Percentiles rank a stretch among this genome's conserved stretches.
These are phyloP conservation scores for Frankliniella fusca DNA, from an alignment of 2,888 invertebrate species.

Conservation along the genomic window DNA sequence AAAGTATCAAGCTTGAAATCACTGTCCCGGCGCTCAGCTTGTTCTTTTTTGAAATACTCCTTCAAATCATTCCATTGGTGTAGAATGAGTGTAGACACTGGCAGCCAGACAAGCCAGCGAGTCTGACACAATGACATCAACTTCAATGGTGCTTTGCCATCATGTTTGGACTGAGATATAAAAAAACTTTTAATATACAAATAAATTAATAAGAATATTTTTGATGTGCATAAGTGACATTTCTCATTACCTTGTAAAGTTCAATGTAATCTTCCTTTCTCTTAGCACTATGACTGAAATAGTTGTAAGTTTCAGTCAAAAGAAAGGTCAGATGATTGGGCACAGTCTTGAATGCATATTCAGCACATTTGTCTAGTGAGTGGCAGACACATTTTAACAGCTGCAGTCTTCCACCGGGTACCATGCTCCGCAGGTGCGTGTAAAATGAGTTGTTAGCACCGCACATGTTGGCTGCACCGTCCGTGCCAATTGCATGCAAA, in stretches of 20 bases:
- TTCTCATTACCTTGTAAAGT: conserved; percentile 31
- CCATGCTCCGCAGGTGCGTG: conserved; percentile 9
- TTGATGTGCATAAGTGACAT: conserved; percentile 1
- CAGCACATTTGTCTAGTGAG: conserved; percentile 40
- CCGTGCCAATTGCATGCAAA: conserved; percentile 38
- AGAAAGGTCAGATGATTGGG: conserved; percentile 40
- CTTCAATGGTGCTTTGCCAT: neutral
- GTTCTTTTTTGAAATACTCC: conserved; percentile 37
- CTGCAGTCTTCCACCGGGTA: conserved; percentile 31
- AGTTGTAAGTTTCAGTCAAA: conserved; percentile 40
- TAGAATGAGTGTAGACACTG: conserved; percentile 17
- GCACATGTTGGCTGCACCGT: conserved; percentile 40
- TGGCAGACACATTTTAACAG: conserved; percentile 40
- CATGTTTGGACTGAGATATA: conserved; percentile 31
- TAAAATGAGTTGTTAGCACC: conserved; percentile 38
- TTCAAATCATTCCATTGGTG: conserved; percentile 40
- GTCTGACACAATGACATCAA: neutral
- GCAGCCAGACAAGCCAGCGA: neutral
- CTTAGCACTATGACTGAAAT: conserved; percentile 40
- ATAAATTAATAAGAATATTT: too few relatives aligned
- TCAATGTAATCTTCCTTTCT: conserved; percentile 29
- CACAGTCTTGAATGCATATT: conserved; percentile 40
- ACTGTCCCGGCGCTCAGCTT: conserved; percentile 36
- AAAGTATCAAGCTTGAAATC: conserved; percentile 38
- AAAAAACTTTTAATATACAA: too few relatives aligned